Evolutionary conservation across 2,113 vertebrate genomes (phyloP), one percentile per base, ranked within the genome.

Genomic region (Poecilia latipinna): DNA sequence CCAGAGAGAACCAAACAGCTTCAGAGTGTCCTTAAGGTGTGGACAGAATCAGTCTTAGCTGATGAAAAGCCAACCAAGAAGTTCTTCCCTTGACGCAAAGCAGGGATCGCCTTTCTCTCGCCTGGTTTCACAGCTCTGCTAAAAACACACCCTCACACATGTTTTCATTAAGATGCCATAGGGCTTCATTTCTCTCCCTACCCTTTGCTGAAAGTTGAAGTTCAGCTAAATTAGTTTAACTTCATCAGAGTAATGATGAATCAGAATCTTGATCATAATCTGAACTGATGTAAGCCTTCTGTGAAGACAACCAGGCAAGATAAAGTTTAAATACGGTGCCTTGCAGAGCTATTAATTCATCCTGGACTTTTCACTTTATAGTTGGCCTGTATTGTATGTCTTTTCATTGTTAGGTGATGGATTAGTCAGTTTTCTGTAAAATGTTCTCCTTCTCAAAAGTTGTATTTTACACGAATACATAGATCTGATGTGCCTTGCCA

Each of bases 31-130:
- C 60, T 74, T 3, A 51, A 70, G 80, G 83, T 82, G 86, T 61
- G 83, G 86, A 91, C 81, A 80, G 75, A 61, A 15, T 72, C 67
- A 62, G 74, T 51, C 32, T 65, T 65, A 73, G 78, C 66, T 90
- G 88, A 87, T 75, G 74, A 82, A 86, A 87, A 70, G 63, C 74
- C 83, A 77, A 72, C 76, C 32, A 70, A 85, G 83, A 64, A 77
- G 78, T 77, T 88, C 75, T 79, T 31, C 84, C 80, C 86, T 51
- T 71, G 85, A 90, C 78, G 78, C 88, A 82, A 65, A 83, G 75
- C 75, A 17, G 42, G 48, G 84, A 92, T 92, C 86, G 29, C 29
- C 69, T 92, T 90, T 74, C 89, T 73, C 72, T 85, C 82, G 24
- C 0, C 82, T 86, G 84, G 74, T 44, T 87, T 79, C 86, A 78